Conservation (phyloP, 2,113 vertebrate species). For the Lepidiolamprologus cunningtoni region DNA sequence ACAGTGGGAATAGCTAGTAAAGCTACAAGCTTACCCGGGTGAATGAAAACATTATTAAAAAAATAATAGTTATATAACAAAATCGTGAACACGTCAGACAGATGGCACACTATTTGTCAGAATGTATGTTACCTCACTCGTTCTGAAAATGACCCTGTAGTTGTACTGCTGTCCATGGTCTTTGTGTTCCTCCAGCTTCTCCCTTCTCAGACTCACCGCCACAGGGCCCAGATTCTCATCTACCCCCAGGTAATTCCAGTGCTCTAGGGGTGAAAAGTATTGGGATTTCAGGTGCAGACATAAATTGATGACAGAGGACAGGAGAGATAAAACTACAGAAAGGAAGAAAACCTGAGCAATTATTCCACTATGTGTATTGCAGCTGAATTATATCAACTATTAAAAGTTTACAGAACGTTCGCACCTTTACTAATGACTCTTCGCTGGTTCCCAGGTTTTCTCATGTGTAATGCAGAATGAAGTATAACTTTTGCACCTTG, state of each 20-base stretch:
- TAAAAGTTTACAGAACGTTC: not conserved
- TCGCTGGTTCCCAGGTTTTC: not conserved
- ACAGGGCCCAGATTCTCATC: constrained; percentile 96
- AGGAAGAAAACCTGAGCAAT: not conserved
- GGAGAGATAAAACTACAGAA: not conserved
- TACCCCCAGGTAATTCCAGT: constrained; percentile 98
- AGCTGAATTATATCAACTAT: not conserved
- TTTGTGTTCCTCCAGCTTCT: constrained; percentile 94
- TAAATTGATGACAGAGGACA: not conserved
- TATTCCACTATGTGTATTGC: not conserved
- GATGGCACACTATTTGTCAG: not conserved
- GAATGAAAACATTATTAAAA: not conserved
- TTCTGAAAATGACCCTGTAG: constrained; percentile 95
- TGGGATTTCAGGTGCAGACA: not conserved
- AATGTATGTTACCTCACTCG: constrained; percentile 85
- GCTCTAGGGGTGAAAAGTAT: constrained; percentile 72
- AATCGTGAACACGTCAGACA: not conserved
- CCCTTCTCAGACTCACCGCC: constrained; percentile 92
- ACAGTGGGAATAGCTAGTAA: not conserved
- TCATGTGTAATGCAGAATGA: not conserved
- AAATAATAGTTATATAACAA: not conserved
- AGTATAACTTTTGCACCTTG: not conserved
- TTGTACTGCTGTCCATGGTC: constrained; percentile 94
- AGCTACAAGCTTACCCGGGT: not conserved
- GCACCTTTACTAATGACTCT: not conserved